Conservation (phyloP, 2,888 invertebrate genomes). For the Agrotis puta region DNA sequence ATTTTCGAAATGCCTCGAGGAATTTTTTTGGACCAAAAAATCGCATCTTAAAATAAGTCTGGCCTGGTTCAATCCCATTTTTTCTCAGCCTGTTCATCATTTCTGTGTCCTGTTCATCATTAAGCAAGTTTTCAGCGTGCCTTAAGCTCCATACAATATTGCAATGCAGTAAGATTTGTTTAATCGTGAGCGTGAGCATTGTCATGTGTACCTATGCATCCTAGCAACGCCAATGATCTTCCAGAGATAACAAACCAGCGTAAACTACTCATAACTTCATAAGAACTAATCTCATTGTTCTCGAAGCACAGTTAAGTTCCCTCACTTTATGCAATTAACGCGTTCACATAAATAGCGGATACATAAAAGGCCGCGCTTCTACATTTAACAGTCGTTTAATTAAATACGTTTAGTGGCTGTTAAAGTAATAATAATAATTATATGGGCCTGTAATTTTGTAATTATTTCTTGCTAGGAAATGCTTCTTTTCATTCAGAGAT, state of each 20-base stretch:
- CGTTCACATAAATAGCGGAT: conserved; percentile 51
- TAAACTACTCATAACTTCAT: conserved; percentile 23
- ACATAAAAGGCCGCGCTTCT: conserved; percentile 32
- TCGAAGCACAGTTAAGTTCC: conserved; percentile 34
- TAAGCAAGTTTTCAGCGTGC: no score
- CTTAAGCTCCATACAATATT: no score
- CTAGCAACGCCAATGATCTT: not conserved
- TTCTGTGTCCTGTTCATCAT: no score
- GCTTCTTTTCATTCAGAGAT: not conserved
- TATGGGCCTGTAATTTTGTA: conserved; percentile 5
- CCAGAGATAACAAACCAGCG: not conserved
- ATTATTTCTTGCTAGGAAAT: conserved; percentile 19
- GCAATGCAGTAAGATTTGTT: not conserved
- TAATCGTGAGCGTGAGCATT: conserved; percentile 9
- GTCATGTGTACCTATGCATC: not conserved
- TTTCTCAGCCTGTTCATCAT: no score
- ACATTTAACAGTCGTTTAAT: conserved; percentile 37
- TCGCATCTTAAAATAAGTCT: no score
- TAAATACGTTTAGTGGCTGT: conserved; percentile 32
- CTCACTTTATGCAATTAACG: conserved; percentile 45
- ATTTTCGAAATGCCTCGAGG: no score
- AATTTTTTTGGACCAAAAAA: no score
- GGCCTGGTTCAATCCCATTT: no score
- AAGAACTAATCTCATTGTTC: conserved; percentile 45
- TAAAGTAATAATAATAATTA: conserved; percentile 30